These are phyloP conservation scores for Hydractinia symbiolongicarpus DNA, from an alignment of 30 jellyfish, hydroid and myxozoan genomes.

Conservation along the genomic window DNA sequence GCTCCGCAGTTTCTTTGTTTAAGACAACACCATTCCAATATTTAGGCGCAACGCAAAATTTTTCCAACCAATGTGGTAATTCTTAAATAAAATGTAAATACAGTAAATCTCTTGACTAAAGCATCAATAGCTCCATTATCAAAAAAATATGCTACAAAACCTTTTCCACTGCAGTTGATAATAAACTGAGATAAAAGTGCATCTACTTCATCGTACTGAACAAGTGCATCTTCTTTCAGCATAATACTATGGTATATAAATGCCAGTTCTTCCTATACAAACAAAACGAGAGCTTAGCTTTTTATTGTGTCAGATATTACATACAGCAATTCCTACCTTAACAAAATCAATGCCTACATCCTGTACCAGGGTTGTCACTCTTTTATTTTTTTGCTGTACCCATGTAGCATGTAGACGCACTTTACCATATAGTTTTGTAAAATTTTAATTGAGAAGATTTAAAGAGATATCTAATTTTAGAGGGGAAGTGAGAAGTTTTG, in stretches of 20 bases:
- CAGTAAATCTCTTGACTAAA: too few relatives aligned
- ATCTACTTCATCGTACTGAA: conserved; percentile 89
- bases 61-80: conserved; percentile 73
- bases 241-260: conserved; percentile 70
- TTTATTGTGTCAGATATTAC: too few relatives aligned
- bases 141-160: neutral
- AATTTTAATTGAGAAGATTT: too few relatives aligned
- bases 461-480: too few relatives aligned
- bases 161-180: conserved; percentile 60
- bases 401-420: too few relatives aligned
- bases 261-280: conserved; percentile 84
- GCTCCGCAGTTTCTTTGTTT: conserved; percentile 32
- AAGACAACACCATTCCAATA: conserved; percentile 84
- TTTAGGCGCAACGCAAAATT: conserved; percentile 35
- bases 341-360: too few relatives aligned
- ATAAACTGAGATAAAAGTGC: conserved; percentile 83
- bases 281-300: neutral
- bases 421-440: too few relatives aligned
- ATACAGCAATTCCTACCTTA: too few relatives aligned
- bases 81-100: conserved; percentile 32
- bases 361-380: too few relatives aligned
- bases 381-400: too few relatives aligned
- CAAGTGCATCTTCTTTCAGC: conserved; percentile 82
- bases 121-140: too few relatives aligned
- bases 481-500: too few relatives aligned